These are phyloP conservation scores for Helostoma temminkii DNA, from an alignment of 2,797 vertebrate genomes.

Conservation along the genomic window DNA sequence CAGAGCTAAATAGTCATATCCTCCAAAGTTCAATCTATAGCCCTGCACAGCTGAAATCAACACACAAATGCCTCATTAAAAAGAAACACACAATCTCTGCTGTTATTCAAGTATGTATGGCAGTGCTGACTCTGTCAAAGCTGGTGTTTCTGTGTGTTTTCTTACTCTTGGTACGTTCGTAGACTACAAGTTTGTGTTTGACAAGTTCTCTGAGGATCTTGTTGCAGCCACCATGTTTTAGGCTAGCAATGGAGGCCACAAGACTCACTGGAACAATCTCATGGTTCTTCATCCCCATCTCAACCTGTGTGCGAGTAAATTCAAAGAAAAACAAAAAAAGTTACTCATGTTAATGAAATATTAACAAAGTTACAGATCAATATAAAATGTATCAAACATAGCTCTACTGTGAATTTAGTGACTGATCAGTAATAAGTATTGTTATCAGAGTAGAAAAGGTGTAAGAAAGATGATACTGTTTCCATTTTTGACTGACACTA, in stretches of 20 bases:
- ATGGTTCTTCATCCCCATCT: conserved; percentile 99
- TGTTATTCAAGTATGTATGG: too few species aligned
- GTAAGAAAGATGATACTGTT: neutral
- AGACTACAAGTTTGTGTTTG: conserved; percentile 94
- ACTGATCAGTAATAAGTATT: too few species aligned
- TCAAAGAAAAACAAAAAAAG: neutral
- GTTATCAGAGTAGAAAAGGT: too few species aligned
- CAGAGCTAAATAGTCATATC: conserved; percentile 96
- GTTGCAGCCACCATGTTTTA: conserved; percentile 97
- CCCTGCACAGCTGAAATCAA: conserved; percentile 90
- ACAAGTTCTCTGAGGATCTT: conserved; percentile 94
- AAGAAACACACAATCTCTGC: neutral
- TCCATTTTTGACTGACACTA: neutral
- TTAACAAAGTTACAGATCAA: too few species aligned
- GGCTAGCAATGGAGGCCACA: conserved; percentile 92
- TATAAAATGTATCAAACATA: too few species aligned
- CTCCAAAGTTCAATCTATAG: conserved; percentile 93
- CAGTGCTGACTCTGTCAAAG: neutral
- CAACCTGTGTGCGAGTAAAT: conserved; percentile 84
- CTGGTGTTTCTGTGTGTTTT: conserved; percentile 22
- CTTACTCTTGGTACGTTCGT: conserved; percentile 92
- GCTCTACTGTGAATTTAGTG: too few species aligned
- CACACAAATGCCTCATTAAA: conserved; percentile 17
- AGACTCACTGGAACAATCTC: conserved; percentile 96
- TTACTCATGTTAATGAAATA: too few species aligned